A percentile compares a stretch with the other conserved stretches of the same genome.
Conservation (phyloP, 2,797 vertebrate genomes). For the Hephaestus fuliginosus region DNA sequence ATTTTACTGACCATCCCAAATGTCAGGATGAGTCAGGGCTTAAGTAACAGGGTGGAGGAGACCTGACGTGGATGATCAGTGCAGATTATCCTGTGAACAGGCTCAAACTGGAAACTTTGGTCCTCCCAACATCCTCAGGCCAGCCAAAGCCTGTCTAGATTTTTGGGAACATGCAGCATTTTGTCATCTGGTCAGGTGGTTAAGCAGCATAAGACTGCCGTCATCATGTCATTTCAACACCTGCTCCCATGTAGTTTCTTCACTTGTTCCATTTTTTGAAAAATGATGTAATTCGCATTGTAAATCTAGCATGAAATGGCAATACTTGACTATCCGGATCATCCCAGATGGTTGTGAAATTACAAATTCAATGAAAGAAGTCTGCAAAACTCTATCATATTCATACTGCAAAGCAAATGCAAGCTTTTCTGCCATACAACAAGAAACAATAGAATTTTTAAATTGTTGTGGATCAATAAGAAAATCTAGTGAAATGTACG, state of each 20-base stretch:
- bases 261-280: background rate
- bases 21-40: constrained; percentile 17
- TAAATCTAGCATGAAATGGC: background rate
- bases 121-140: constrained; percentile 17
- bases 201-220: background rate
- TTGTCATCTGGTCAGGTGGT: constrained; percentile 1
- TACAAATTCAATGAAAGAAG: background rate
- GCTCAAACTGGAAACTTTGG: constrained; percentile 36
- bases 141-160: background rate
- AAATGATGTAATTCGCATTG: background rate
- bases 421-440: background rate
- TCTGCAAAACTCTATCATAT: background rate
- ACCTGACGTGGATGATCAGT: constrained; percentile 18
- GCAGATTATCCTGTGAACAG: constrained; percentile 33
- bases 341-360: background rate
- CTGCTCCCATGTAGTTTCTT: background rate
- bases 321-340: background rate
- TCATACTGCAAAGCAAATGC: background rate
- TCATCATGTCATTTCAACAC: background rate
- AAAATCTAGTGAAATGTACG: background rate
- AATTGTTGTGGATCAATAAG: background rate
- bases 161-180: constrained; percentile 3
- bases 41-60: constrained; percentile 17
- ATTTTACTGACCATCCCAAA: constrained; percentile 32
- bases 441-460: background rate